phyloP scores from a whole-genome alignment of 2,113 vertebrate species.

The pig (Sus scrofa) region DNA sequence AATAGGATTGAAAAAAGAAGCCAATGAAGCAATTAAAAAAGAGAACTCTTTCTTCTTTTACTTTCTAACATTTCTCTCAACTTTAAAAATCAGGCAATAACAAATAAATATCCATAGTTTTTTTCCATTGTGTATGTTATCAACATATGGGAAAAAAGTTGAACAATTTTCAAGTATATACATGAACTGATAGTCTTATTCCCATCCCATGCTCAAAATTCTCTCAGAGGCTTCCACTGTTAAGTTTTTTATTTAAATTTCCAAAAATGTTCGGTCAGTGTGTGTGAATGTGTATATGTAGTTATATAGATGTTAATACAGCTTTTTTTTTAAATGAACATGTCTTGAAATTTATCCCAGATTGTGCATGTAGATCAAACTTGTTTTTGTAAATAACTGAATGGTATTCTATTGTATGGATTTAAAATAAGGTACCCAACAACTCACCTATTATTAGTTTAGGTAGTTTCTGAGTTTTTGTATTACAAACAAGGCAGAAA shows the following conservation, averaged over 20 bases:
- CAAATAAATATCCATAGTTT: background rate
- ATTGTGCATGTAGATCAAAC: background rate
- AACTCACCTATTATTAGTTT: conserved; percentile 24
- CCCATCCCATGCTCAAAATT: background rate
- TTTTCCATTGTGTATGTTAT: background rate
- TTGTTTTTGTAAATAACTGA: conserved; percentile 24
- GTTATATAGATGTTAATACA: background rate
- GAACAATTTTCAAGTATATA: background rate
- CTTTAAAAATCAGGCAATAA: background rate
- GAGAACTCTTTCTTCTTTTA: background rate
- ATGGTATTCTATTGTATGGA: background rate
- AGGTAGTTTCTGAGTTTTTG: conserved; percentile 32
- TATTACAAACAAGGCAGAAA: conserved; percentile 41
- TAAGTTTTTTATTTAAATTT: background rate
- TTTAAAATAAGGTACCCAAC: conserved; percentile 31
- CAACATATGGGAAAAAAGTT: background rate
- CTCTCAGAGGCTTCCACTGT: background rate
- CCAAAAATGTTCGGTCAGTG: conserved; percentile 13
- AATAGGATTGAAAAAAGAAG: background rate
- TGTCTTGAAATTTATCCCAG: conserved; percentile 27
- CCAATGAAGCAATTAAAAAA: background rate
- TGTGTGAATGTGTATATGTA: background rate
- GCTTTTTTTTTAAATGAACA: background rate
- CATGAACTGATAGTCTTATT: background rate
- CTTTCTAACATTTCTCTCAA: background rate